These are phyloP conservation scores for Halictus rubicundus DNA, from an alignment of 1,140 invertebrate genomes.

Conservation along the genomic window DNA sequence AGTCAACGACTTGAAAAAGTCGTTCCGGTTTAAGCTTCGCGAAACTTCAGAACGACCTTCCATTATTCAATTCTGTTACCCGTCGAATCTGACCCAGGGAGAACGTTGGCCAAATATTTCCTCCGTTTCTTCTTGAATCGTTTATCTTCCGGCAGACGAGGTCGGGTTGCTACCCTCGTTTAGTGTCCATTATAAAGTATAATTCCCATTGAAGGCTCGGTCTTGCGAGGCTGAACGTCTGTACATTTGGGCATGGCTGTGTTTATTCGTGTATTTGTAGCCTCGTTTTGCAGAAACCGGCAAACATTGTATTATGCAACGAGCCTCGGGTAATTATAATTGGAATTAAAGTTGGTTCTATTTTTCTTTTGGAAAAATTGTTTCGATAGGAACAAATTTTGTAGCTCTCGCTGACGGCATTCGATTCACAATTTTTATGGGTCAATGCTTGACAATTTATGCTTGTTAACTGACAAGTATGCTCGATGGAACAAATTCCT, in stretches of 20 bases:
- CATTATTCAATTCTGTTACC: constrained; percentile 59
- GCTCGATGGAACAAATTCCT: not conserved
- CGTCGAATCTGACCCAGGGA: constrained; percentile 48
- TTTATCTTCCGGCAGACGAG: constrained; percentile 48
- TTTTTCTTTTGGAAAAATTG: too few relatives aligned
- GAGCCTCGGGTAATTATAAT: too few relatives aligned
- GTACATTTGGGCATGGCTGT: too few relatives aligned
- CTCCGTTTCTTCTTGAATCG: constrained; percentile 53
- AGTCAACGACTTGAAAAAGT: constrained; percentile 35
- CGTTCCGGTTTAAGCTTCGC: constrained; percentile 14
- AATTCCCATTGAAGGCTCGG: constrained; percentile 32
- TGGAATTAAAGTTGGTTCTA: too few relatives aligned
- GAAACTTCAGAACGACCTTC: constrained; percentile 44
- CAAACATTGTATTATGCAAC: not conserved
- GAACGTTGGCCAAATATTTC: constrained; percentile 56
- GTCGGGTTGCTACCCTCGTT: constrained; percentile 20
- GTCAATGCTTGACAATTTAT: too few relatives aligned
- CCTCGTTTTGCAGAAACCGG: not conserved
- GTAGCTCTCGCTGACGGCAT: too few relatives aligned
- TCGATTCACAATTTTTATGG: too few relatives aligned
- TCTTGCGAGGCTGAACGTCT: not conserved
- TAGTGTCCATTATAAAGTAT: constrained; percentile 48
- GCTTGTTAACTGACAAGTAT: not conserved
- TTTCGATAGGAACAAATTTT: too few relatives aligned
- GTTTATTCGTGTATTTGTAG: not conserved